phyloP scores from a whole-genome alignment of 2,888 invertebrate species.

The Pherbina coryleti region DNA sequence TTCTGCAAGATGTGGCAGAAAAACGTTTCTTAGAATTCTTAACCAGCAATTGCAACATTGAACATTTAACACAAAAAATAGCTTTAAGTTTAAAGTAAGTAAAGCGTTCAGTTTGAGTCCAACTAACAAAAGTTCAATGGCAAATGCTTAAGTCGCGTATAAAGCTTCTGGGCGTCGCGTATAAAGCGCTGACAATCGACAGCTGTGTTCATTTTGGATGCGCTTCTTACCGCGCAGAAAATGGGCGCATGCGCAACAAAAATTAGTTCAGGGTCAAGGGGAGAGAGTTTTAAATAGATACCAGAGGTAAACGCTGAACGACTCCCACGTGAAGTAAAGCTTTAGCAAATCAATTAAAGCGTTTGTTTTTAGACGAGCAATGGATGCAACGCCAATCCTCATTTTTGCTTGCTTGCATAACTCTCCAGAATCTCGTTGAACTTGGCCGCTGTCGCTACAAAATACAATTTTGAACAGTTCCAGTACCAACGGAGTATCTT shows the following conservation, averaged over 20 bases:
- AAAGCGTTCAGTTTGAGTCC: not conserved
- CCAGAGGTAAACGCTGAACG: not conserved
- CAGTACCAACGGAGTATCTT: not conserved
- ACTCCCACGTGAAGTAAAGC: not conserved
- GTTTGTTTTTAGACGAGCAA: constrained; percentile 27
- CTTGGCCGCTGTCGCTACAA: not conserved
- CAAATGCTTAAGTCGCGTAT: constrained; percentile 33
- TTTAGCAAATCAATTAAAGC: constrained; percentile 33
- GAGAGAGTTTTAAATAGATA: not conserved
- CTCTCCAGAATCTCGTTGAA: not conserved
- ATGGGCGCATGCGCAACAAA: not conserved
- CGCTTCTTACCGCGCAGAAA: constrained; percentile 20
- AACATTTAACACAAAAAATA: not conserved
- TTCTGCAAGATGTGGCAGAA: not conserved
- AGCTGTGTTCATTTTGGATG: constrained; percentile 17
- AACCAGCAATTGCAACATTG: constrained; percentile 12
- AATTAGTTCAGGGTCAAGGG: constrained; percentile 24
- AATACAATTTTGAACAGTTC: not conserved
- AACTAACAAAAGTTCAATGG: constrained; percentile 4
- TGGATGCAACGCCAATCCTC: not conserved
- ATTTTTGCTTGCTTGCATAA: not conserved
- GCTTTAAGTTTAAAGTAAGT: not conserved
- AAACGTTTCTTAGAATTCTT: constrained; percentile 19
- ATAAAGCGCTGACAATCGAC: constrained; percentile 35
- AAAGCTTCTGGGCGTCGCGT: constrained; percentile 51